phyloP scores from a whole-genome alignment of 1,140 invertebrate genomes.

The Neoseiulus cucumeris region DNA sequence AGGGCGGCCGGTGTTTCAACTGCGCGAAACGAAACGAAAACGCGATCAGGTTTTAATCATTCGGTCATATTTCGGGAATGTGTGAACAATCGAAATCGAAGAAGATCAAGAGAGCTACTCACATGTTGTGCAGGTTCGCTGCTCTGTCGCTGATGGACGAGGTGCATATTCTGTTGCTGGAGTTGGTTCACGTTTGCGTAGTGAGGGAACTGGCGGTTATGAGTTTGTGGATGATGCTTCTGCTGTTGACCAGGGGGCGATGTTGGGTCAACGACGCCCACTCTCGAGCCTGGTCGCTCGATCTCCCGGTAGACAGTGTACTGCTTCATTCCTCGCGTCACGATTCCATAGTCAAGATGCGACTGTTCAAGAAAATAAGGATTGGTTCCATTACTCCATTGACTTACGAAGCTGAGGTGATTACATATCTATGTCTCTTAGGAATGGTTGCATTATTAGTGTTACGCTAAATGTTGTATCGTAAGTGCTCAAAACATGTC shows the following conservation, averaged over 20 bases:
- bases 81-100: not conserved
- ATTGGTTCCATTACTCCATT: too few relatives aligned
- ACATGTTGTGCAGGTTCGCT: constrained; percentile 3
- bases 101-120: not conserved
- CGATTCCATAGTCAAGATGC: constrained; percentile 8
- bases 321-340: constrained; percentile 4
- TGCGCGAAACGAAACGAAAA: too few relatives aligned
- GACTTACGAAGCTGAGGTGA: too few relatives aligned
- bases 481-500: too few relatives aligned
- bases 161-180: not conserved
- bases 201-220: not conserved
- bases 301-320: constrained; percentile 3
- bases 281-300: not conserved
- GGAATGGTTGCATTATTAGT: too few relatives aligned
- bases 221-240: not conserved
- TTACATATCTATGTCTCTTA: too few relatives aligned
- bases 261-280: not conserved
- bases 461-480: too few relatives aligned
- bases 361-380: not conserved
- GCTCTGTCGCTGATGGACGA: not conserved
- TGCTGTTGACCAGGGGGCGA: not conserved
- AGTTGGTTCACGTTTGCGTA: constrained; percentile 1
- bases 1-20: not conserved
- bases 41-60: too few relatives aligned
- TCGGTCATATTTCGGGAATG: too few relatives aligned